phyloP scores from a whole-genome alignment of 2,888 invertebrate species.

The Drosophila borealis region DNA sequence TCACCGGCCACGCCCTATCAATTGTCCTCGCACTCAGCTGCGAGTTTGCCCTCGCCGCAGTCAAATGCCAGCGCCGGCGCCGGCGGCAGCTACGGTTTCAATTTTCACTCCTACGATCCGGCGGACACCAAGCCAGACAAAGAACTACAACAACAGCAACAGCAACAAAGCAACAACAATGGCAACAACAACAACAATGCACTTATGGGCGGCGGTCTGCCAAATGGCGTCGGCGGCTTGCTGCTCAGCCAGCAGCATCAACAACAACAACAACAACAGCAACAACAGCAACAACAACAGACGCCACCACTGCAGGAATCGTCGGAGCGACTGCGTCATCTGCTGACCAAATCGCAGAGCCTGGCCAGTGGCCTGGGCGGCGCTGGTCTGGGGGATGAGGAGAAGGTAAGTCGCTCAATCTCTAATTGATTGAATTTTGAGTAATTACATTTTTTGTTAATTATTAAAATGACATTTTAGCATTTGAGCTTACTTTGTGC shows the following conservation, averaged over 20 bases:
- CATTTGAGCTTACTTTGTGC: background rate
- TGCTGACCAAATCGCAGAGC: conserved; percentile 84
- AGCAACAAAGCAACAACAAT: conserved; percentile 70
- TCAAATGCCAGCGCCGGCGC: conserved; percentile 82
- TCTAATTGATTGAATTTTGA: background rate
- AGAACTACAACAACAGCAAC: conserved; percentile 64
- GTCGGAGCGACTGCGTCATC: conserved; percentile 86
- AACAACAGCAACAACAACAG: conserved; percentile 62
- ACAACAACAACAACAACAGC: conserved; percentile 37
- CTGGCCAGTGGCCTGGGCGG: conserved; percentile 51
- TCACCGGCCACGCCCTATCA: conserved; percentile 86
- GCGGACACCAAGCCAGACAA: conserved; percentile 78
- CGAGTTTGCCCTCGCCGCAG: conserved; percentile 86
- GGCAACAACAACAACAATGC: conserved; percentile 81
- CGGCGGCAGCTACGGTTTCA: conserved; percentile 72
- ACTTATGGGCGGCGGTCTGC: conserved; percentile 55
- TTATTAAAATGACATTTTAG: background rate
- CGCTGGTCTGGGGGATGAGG: conserved; percentile 73
- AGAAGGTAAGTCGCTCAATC: conserved; percentile 64
- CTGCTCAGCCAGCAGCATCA: conserved; percentile 62
- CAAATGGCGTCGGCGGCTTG: conserved; percentile 73
- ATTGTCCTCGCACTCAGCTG: conserved; percentile 83
- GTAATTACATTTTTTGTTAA: background rate
- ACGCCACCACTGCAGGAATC: conserved; percentile 79
- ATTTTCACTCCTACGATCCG: conserved; percentile 76